A percentile compares a stretch with the other conserved stretches of the same genome.
phyloP scores from a whole-genome alignment of 1,140 invertebrate genomes.

The Probaryconus sp. region DNA sequence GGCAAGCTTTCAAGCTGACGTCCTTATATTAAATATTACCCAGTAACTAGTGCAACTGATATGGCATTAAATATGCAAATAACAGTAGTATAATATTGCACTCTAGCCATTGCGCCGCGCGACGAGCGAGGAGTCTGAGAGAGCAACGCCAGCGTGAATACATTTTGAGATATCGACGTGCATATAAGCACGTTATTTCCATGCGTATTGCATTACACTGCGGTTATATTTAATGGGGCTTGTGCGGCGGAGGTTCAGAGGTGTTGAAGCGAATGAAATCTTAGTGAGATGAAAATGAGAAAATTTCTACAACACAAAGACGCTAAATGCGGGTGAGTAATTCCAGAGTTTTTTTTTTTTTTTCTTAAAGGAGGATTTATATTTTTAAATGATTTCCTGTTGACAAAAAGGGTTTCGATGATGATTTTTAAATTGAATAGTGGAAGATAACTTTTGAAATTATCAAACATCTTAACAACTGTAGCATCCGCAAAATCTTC shows the following conservation, averaged over 20 bases:
- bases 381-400: too few species aligned
- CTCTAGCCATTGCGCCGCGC: constrained; percentile 62
- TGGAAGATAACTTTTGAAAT: too few species aligned
- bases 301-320: background rate
- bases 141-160: constrained; percentile 68
- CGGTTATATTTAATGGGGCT: background rate
- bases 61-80: constrained; percentile 74
- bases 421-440: too few species aligned
- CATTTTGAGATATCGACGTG: constrained; percentile 74
- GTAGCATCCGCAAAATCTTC: too few species aligned
- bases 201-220: constrained; percentile 23
- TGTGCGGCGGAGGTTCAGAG: background rate
- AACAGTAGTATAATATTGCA: constrained; percentile 68
- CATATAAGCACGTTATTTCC: constrained; percentile 65
- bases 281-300: background rate
- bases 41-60: constrained; percentile 66
- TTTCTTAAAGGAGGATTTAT: too few species aligned
- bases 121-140: constrained; percentile 65
- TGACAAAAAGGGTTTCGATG: too few species aligned
- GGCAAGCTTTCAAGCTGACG: constrained; percentile 41
- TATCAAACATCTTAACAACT: too few species aligned
- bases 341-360: too few species aligned
- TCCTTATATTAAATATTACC: constrained; percentile 68
- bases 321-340: too few species aligned
- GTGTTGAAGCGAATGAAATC: background rate